These are phyloP conservation scores for Bucco capensis DNA, from an alignment of 2,113 vertebrate genomes.

Conservation along the genomic window DNA sequence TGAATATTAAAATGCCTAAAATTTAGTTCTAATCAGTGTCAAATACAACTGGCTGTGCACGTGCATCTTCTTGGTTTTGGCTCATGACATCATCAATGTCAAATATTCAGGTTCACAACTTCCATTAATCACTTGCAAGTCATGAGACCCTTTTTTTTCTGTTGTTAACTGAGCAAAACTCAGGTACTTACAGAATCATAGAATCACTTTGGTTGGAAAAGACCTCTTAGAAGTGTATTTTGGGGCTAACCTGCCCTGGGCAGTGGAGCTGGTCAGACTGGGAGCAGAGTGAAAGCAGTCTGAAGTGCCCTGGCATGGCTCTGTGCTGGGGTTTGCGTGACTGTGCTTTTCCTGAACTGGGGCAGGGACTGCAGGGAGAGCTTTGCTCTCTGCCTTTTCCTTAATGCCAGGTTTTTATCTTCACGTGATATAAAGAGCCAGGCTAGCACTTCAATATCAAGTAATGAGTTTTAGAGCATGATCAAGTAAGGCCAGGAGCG, in stretches of 20 bases:
- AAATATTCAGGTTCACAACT: background rate
- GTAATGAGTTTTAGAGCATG: background rate
- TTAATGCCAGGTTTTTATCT: background rate
- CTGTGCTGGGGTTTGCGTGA: rapidly evolving
- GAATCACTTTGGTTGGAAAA: no score
- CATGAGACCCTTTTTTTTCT: background rate
- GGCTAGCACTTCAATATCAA: background rate
- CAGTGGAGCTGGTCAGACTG: background rate
- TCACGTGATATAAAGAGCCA: rapidly evolving
- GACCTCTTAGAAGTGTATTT: background rate
- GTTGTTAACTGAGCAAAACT: background rate
- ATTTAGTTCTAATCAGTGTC: background rate
- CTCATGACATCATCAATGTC: background rate
- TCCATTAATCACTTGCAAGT: background rate
- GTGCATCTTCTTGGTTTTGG: background rate
- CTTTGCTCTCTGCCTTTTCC: background rate
- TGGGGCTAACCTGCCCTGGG: background rate
- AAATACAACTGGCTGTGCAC: background rate
- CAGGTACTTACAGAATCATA: background rate
- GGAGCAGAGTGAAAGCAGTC: background rate
- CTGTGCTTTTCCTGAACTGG: rapidly evolving
- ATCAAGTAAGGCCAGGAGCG: background rate
- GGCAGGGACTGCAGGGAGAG: background rate
- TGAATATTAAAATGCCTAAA: background rate
- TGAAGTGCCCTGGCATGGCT: background rate